Evolutionary conservation across 2,113 vertebrate genomes (phyloP), one percentile per base, ranked within the genome.

Genomic region (Drymodes brunneopygia): DNA sequence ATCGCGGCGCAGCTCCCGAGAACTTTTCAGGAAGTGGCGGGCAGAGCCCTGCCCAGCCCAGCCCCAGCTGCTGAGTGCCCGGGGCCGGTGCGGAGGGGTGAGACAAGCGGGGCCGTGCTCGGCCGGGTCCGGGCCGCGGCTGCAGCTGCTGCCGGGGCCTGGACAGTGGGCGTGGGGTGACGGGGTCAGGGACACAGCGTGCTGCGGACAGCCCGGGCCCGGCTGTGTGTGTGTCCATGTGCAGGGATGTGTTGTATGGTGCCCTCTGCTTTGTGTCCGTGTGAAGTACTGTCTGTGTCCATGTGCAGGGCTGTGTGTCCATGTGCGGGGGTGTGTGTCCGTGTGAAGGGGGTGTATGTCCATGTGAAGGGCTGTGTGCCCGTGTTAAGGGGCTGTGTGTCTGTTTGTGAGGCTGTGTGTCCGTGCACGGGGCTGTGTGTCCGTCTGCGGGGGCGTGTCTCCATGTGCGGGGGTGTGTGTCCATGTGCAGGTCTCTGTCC

Each of bases 11-110:
- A 5, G 44, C 35, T 5, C 57, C 40, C 31, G 44, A 33, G 16
- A 60, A 88, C 47, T 91, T 73, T 51, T 72, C 86, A 81, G 95
- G 92, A 88, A 92, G 91, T 42, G 82, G 42, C 35, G 73, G 10
- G 69, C 57, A 16, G 23, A 12, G 65, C 57, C 12, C 4, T 1
- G 38, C 73, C 8, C 11, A 1, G 65, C 75, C 4, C 8, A 3
- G 51, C 84, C 8, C 2, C n/a, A 11, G 29, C 54, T 7, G 28
- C 24, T 0, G 10, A 10, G 36, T 19, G 74, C 51, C 35, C 4
- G 48, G 79, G n/a, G 11, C 44, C 27, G 14, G 62, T 33, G 38
- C 17, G 10, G 47, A 77, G 42, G 8, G 87, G 92, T 89, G 90
- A 96, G 95, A n/a, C 1, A 1, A 25, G 77, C 14, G 53, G 25